Evolutionary conservation across 2,797 vertebrate genomes (phyloP), one percentile per base, ranked within the genome.

Genomic region (Clarias pachynema): DNA sequence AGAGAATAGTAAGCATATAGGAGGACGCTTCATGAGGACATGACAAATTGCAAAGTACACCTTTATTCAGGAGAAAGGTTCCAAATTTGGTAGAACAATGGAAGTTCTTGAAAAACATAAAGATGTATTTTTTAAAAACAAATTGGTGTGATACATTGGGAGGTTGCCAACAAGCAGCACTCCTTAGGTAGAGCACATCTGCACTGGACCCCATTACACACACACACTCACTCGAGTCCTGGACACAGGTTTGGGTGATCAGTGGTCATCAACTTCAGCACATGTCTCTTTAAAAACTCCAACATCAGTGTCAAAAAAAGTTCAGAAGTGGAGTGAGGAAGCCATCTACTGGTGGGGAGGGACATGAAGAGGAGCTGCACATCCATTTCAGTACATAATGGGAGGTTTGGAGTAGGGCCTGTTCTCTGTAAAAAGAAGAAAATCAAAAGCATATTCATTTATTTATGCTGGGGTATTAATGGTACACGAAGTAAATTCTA

Each of bases 321-420:
- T 89, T 92, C 89, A 87, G 91, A 89, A 88, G 87, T 91, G 86
- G 87, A 86, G 89, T 85, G 91, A 89, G 88, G 91, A 91, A 92
- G 91, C 91, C 89, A 91, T 91, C 90, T 86, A 82, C 88, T 89
- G 62, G 85, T 66, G 69, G 40, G 37, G 37, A 90, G 85, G 87
- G 91, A 75, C 59, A 34, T 69, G 56, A 79, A 62, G 40, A 74
- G 77, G 85, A 66, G 73, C 69, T 29, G 82, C 86, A 83, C 83
- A 88, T 89, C 88, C 90, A 82, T 82, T 90, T 96, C 94, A 96
- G 93, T 96, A 96, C 91, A 96, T 94, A 72, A 96, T 95, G 34
- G 93, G 94, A 18, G 95, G 94, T 86, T 96, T 97, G 93, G 95
- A 94, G 90, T 95, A 94, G 37, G 91, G 88, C 93, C 95, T 92